Percentiles rank a stretch among this genome's conserved stretches.
Evolutionary conservation across 1,140 invertebrate genomes (phyloP).

Genomic region (Drosophila yakuba): DNA sequence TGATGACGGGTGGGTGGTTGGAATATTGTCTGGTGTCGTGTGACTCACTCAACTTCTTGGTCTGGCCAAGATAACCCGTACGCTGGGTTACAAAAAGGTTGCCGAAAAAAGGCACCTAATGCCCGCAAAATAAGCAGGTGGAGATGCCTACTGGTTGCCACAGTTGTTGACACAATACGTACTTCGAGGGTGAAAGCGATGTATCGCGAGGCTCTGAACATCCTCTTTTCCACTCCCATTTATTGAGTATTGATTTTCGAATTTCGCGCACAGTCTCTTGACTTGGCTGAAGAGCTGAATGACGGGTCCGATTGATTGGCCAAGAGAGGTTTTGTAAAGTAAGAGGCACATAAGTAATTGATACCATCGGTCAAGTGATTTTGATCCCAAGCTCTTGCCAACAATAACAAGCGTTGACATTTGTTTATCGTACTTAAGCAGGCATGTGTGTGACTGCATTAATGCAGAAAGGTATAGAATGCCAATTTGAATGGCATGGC

Average conservation of each 20-base stretch:
- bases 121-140: constrained; percentile 11
- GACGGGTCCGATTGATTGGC: constrained; percentile 23
- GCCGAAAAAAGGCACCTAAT: constrained; percentile 55
- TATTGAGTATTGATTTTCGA: constrained; percentile 63
- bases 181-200: constrained; percentile 9
- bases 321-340: neutral
- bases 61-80: constrained; percentile 10
- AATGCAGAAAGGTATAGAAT: neutral
- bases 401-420: constrained; percentile 19
- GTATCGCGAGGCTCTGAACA: constrained; percentile 45
- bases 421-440: constrained; percentile 22
- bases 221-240: neutral
- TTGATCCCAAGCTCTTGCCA: constrained; percentile 21
- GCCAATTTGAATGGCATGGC: neutral
- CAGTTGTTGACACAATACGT: constrained; percentile 24
- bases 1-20: neutral
- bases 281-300: constrained; percentile 31
- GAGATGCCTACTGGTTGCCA: constrained; percentile 1
- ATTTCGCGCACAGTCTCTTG: constrained; percentile 2
- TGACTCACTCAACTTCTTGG: constrained; percentile 54
- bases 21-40: constrained; percentile 26
- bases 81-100: neutral
- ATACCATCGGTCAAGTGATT: constrained; percentile 14
- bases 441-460: constrained; percentile 3
- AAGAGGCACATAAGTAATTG: constrained; percentile 1